A percentile compares a stretch with the other conserved stretches of the same genome.
phyloP scores from a whole-genome alignment of 2,888 invertebrate genomes.

The Lithosia quadra region DNA sequence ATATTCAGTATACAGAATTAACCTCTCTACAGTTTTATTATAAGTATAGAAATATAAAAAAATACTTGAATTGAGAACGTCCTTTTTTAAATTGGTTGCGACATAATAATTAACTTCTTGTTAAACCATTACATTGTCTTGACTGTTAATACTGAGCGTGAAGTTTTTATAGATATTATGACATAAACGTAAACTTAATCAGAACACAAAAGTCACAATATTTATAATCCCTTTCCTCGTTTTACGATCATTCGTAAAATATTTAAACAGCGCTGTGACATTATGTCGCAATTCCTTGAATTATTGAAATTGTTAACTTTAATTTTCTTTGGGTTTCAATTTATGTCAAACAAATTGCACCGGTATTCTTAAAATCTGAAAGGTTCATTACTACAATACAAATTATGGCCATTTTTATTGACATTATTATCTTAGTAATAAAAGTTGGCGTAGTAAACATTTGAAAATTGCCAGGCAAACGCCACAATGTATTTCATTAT shows the following conservation, averaged over 20 bases:
- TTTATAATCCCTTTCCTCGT: slow-evolving; percentile 61
- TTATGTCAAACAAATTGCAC: slow-evolving; percentile 36
- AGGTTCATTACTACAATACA: not conserved
- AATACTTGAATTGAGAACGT: too few relatives aligned
- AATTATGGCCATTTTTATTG: not conserved
- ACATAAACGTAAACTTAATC: slow-evolving; percentile 49
- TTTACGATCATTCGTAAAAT: slow-evolving; percentile 65
- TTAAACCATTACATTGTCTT: slow-evolving; percentile 1
- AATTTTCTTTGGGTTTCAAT: slow-evolving; percentile 34
- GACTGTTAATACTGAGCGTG: slow-evolving; percentile 1
- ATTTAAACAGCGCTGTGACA: slow-evolving; percentile 56
- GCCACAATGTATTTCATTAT: not conserved
- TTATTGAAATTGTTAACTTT: slow-evolving; percentile 54
- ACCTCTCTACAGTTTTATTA: too few relatives aligned
- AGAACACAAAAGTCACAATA: slow-evolving; percentile 58
- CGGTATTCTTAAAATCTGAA: slow-evolving; percentile 23
- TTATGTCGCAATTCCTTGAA: slow-evolving; percentile 59
- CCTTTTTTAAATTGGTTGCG: too few relatives aligned
- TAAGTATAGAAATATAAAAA: too few relatives aligned
- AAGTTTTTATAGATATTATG: slow-evolving; percentile 37
- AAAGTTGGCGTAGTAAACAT: not conserved
- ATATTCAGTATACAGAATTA: too few relatives aligned
- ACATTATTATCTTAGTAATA: not conserved
- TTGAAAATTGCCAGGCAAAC: too few relatives aligned
- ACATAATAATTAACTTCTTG: not conserved